Percentiles rank a stretch among this genome's conserved stretches.
phyloP scores from a whole-genome alignment of 2,113 vertebrate genomes.

The Melospiza georgiana region DNA sequence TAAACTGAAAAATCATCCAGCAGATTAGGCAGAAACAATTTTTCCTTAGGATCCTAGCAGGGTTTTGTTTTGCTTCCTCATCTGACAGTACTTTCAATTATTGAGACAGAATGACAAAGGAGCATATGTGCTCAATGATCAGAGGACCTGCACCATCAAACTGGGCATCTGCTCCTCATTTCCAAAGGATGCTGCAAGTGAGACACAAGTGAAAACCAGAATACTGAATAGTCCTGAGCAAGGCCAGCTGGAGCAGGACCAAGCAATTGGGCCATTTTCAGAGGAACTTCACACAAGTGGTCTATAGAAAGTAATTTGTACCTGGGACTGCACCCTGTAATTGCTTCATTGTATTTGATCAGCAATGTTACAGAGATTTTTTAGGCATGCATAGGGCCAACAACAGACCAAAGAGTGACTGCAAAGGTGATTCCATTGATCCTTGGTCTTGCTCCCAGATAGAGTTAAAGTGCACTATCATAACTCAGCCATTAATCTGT shows the following conservation, averaged over 20 bases:
- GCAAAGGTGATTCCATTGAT: neutral
- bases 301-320: conserved; percentile 1
- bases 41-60: neutral
- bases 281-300: neutral
- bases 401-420: neutral
- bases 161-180: conserved; percentile 41
- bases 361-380: neutral
- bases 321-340: neutral
- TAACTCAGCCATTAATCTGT: neutral
- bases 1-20: conserved; percentile 14
- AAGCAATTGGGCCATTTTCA: neutral
- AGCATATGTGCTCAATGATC: conserved; percentile 31
- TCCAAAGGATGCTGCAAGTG: conserved; percentile 15
- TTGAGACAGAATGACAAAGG: conserved; percentile 48
- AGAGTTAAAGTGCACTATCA: neutral
- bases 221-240: neutral
- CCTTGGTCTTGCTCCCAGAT: neutral
- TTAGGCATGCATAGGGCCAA: neutral
- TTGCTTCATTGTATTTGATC: neutral
- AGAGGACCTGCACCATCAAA: conserved; percentile 21
- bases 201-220: conserved; percentile 15
- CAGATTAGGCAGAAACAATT: neutral
- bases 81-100: conserved; percentile 29
- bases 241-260: conserved; percentile 16
- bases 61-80: conserved; percentile 7